A percentile compares a stretch with the other conserved stretches of the same genome.
These are phyloP conservation scores for Australoheros facetus DNA, from an alignment of 2,797 vertebrate genomes.

Conservation along the genomic window DNA sequence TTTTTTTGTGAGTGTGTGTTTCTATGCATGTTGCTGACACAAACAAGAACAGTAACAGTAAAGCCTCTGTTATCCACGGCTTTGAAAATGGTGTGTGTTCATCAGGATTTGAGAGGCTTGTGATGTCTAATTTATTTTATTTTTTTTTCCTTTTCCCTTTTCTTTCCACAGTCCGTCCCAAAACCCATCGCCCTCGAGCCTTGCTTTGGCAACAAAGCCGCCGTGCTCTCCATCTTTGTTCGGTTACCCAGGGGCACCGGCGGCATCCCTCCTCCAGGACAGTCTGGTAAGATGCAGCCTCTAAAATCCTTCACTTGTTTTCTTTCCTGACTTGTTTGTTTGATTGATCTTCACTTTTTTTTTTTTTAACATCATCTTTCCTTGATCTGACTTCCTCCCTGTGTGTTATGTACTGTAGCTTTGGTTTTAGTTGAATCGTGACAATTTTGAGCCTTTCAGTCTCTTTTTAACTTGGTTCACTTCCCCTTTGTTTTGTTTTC, in stretches of 20 bases:
- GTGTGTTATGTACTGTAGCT: not conserved
- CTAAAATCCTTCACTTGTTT: not conserved
- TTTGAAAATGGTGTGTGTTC: slow-evolving; percentile 39
- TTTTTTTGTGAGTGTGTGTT: not conserved
- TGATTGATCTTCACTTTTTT: not conserved
- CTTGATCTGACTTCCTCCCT: slow-evolving; percentile 16
- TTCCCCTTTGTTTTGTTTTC: not conserved
- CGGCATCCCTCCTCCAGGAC: slow-evolving; percentile 95
- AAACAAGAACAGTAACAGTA: slow-evolving; percentile 44
- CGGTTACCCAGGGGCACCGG: slow-evolving; percentile 92
- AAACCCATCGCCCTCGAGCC: slow-evolving; percentile 97
- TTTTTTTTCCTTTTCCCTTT: not conserved
- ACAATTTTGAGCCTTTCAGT: not conserved
- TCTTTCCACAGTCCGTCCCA: slow-evolving; percentile 85
- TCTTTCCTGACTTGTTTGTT: slow-evolving; percentile 2
- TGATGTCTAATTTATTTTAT: slow-evolving; percentile 48
- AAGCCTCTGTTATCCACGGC: slow-evolving; percentile 40
- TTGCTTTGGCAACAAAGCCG: slow-evolving; percentile 96
- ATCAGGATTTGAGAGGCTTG: slow-evolving; percentile 31
- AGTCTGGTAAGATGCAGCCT: slow-evolving; percentile 87
- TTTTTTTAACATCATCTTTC: not conserved
- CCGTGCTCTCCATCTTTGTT: slow-evolving; percentile 96
- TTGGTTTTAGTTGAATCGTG: not conserved
- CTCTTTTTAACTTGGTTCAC: not conserved
- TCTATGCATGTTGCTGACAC: slow-evolving; percentile 47